Base-by-base conservation (phyloP, 1,140 invertebrate genomes). In the Eriosoma lanigerum region DNA sequence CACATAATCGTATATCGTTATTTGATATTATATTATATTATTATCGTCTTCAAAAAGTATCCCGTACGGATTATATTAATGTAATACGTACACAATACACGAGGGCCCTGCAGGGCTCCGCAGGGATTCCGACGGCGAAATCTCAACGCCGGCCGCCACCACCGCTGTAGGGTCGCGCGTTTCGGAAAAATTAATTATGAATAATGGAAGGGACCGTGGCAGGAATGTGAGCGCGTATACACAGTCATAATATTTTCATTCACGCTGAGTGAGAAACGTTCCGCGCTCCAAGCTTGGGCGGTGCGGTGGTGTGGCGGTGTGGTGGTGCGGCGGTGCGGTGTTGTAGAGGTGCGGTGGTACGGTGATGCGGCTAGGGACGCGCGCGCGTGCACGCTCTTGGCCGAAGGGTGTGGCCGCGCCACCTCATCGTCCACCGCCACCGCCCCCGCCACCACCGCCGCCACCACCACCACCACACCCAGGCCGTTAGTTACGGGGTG, bases 181-280 rank as follows among this genome's bases (percentile, higher is more conserved):
- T 38, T 46, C 13, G 52, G 29, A 76, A 76, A 76, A 76, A 76
- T 76, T 76, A 76, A 76, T 76, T 60, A 76, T 60, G 73, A 76
- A 76, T 60, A 60, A 76, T 60, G 73, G 73, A 60, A 75, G 72
- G 52, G n/a, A 60, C 64, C 32, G 3, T 13, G 1, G n/a, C 24
- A 4, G 50, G 48, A 75, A 54, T 32, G 72, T 29, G 54, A 32
- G n/a, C 64, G n/a, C 38, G n/a, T 24, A 44, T 38, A 38, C 10
- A 15, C 17, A 32, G 50, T 75, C 50, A 75, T 75, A 73, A 73
- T 75, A 60, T 76, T 76, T 60, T 76, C 54, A 76, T 76, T 76
- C 66, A 50, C 66, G 44, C 21, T 15, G 46, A 58, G 38, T 17
- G 32, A 46, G 1, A 32, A 21, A 21, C 26, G n/a, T 3, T 21